These are phyloP conservation scores for Pycnomerus fuliginosus DNA, from an alignment of 2,888 invertebrate species.

Conservation along the genomic window DNA sequence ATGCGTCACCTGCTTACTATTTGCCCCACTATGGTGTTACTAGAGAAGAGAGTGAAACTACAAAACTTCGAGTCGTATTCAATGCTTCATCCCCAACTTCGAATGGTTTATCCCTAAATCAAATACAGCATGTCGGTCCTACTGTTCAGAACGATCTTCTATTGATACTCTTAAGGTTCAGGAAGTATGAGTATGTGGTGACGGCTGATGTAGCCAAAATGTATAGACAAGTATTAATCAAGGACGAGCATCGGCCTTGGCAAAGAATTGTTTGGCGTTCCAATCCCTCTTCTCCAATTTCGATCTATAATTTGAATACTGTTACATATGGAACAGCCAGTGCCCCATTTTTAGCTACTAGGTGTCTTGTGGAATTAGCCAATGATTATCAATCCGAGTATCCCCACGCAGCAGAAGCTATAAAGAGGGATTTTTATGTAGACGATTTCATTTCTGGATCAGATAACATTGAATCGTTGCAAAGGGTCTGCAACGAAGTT, in stretches of 20 bases:
- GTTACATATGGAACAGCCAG: slow-evolving; percentile 20
- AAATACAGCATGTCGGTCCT: slow-evolving; percentile 25
- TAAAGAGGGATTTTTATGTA: slow-evolving; percentile 26
- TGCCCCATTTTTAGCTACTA: slow-evolving; percentile 20
- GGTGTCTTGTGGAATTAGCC: slow-evolving; percentile 14
- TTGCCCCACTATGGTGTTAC: slow-evolving; percentile 35
- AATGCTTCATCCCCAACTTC: slow-evolving; percentile 25
- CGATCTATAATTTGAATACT: slow-evolving; percentile 21
- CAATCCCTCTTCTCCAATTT: slow-evolving; percentile 10
- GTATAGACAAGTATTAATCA: slow-evolving; percentile 28
- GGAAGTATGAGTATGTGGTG: slow-evolving; percentile 26
- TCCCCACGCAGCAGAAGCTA: slow-evolving; percentile 19
- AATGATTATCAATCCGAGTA: slow-evolving; percentile 6
- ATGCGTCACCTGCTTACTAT: slow-evolving; percentile 15
- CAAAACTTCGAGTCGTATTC: slow-evolving; percentile 34
- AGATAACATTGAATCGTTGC: slow-evolving; percentile 4
- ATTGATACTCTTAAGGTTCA: slow-evolving; percentile 26
- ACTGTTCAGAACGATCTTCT: slow-evolving; percentile 29
- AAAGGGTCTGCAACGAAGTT: slow-evolving; percentile 5
- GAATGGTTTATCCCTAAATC: slow-evolving; percentile 27
- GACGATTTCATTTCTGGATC: slow-evolving; percentile 27
- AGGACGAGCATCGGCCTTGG: slow-evolving; percentile 17
- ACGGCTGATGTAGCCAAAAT: slow-evolving; percentile 32
- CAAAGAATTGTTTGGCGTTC: slow-evolving; percentile 30
- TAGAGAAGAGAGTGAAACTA: slow-evolving; percentile 28